Conservation (phyloP, 2,113 vertebrate species). For the Syngnathus typhle region DNA sequence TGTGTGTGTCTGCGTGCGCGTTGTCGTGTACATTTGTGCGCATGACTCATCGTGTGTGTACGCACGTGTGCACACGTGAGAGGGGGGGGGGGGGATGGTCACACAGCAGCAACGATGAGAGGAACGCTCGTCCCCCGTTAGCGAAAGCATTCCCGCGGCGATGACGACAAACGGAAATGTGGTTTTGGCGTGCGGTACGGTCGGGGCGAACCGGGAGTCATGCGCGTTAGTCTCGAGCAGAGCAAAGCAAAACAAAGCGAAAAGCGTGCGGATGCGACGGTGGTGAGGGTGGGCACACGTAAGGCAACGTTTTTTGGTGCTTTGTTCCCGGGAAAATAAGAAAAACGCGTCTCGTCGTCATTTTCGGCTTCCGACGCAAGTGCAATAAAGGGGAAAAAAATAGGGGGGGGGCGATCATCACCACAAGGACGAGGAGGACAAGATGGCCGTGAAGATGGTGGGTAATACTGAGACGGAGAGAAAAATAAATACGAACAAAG, state of each 20-base stretch:
- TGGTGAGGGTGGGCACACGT: constrained; percentile 66
- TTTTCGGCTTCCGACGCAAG: constrained; percentile 55
- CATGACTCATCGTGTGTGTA: neutral
- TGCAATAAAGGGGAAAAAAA: constrained; percentile 47
- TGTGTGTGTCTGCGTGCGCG: too few species aligned
- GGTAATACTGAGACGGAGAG: constrained; percentile 63
- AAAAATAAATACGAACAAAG: constrained; percentile 61
- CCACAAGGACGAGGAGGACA: constrained; percentile 5
- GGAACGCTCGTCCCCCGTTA: too few species aligned
- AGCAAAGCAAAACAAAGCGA: neutral
- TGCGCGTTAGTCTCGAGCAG: neutral
- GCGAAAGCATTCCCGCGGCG: constrained; percentile 35
- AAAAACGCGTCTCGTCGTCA: constrained; percentile 58
- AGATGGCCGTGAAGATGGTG: constrained; percentile 42
- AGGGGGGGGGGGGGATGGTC: constrained; percentile 12
- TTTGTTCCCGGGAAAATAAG: constrained; percentile 66
- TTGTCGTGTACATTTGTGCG: too few species aligned
- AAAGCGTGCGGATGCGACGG: constrained; percentile 58
- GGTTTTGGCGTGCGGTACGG: constrained; percentile 40
- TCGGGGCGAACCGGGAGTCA: constrained; percentile 1
- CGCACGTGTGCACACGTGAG: constrained; percentile 16
- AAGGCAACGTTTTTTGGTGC: constrained; percentile 79
- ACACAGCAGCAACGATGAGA: constrained; percentile 20
- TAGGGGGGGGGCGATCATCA: neutral
- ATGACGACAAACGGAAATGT: constrained; percentile 19